Evolutionary conservation across 2,113 vertebrate genomes (phyloP), one percentile per base, ranked within the genome.

Genomic region (Tinamus guttatus): DNA sequence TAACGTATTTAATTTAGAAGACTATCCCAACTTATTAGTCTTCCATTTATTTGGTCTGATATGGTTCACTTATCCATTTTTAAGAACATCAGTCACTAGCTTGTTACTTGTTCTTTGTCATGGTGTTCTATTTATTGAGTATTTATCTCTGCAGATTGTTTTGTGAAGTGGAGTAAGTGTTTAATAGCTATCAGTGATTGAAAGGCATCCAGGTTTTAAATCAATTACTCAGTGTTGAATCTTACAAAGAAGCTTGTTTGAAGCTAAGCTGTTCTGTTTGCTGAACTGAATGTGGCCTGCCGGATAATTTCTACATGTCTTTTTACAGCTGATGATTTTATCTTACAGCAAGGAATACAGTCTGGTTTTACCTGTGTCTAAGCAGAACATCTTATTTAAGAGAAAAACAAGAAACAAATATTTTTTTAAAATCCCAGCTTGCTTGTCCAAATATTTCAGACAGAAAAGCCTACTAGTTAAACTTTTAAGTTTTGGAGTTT

Each of bases 11-110:
- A 88, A 92, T 96, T 95, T 93, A 79, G 93, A 84, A 88, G 73
- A 43, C 65, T 81, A 3, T 81, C 88, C 73, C 92, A 82, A 84
- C 67, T 84, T 56, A 63, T 85, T 93, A 93, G 56, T 68, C 83
- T 90, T 90, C 40, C 65, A 41, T 89, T 88, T 89, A 96, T 97
- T 94, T 96, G 85, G 93, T 94, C 85, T 96, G 94, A 89, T 83
- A 64, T 47, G 51, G 34, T 88, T 92, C 73, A 62, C 59, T 93
- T 63, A 62, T 88, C 58, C n/a, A 9, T 92, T 92, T 96, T 81
- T 92, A 68, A 81, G 73, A 85, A 54, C 85, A 81, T 92, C 85
- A 90, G 73, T 95, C 83, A 71, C 76, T 84, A 54, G 58, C 41
- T 88, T 91, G 28, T 83, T 90, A 71, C 65, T 93, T 95, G 85